These are phyloP conservation scores for Pollenia angustigena DNA, from an alignment of 2,888 invertebrate species.

Conservation along the genomic window DNA sequence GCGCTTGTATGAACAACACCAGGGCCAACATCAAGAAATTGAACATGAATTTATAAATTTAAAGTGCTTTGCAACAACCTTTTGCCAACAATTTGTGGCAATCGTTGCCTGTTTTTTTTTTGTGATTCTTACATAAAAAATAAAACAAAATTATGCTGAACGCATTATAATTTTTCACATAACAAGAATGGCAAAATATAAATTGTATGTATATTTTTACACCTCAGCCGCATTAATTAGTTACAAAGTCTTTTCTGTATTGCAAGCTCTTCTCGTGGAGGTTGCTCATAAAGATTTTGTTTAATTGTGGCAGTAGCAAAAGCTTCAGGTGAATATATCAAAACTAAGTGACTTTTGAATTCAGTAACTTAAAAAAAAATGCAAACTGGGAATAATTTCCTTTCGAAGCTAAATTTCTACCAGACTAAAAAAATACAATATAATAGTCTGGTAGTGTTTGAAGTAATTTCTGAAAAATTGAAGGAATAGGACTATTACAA, in stretches of 20 bases:
- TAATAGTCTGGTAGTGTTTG: too few species aligned
- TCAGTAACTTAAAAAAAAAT: background rate
- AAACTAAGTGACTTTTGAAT: background rate
- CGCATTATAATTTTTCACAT: conserved; percentile 54
- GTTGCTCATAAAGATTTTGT: background rate
- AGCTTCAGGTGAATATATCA: conserved; percentile 31
- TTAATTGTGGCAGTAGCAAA: background rate
- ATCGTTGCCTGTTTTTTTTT: background rate
- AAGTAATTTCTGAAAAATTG: too few species aligned
- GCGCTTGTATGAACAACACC: conserved; percentile 65
- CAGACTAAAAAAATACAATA: too few species aligned
- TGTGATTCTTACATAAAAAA: conserved; percentile 16
- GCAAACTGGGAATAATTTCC: too few species aligned
- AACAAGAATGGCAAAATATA: conserved; percentile 37
- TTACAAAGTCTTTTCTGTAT: conserved; percentile 37
- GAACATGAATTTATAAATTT: conserved; percentile 65
- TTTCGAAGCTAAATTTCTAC: too few species aligned
- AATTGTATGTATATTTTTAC: conserved; percentile 61
- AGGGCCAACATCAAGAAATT: conserved; percentile 58
- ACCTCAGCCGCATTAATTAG: conserved; percentile 59
- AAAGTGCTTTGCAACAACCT: conserved; percentile 31
- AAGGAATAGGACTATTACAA: too few species aligned
- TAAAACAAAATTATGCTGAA: conserved; percentile 51
- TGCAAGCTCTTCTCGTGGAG: background rate
- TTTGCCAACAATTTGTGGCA: conserved; percentile 2